Conservation (phyloP, 2,888 invertebrate species). For the Alloplasta piceator region DNA sequence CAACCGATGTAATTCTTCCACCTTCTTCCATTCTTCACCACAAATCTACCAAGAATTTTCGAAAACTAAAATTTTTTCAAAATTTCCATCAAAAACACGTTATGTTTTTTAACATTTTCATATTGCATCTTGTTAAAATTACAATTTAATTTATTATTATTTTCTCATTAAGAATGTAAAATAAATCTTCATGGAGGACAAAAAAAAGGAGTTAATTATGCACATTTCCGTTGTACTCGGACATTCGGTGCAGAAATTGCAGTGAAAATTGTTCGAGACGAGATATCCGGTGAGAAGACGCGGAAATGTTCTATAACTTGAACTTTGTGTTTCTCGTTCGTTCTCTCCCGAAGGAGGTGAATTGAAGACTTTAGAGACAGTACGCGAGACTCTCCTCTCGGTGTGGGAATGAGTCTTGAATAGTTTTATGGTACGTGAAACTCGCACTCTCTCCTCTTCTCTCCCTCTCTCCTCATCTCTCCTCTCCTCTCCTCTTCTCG, state of each 20-base stretch:
- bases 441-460: slow-evolving; percentile 41
- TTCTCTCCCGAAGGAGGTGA: slow-evolving; percentile 33
- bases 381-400: slow-evolving; percentile 16
- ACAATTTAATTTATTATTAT: neutral
- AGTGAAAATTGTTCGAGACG: neutral
- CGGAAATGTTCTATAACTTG: slow-evolving; percentile 36
- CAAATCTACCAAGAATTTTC: no score
- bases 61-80: no score
- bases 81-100: no score
- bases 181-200: neutral
- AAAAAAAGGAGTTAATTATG: no score
- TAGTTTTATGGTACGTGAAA: slow-evolving; percentile 75
- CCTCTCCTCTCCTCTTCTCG: neutral
- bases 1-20: no score
- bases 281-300: slow-evolving; percentile 27
- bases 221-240: no score
- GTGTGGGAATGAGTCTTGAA: slow-evolving; percentile 75
- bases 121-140: no score
- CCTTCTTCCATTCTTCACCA: no score
- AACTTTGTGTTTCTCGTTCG: slow-evolving; percentile 30
- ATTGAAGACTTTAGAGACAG: slow-evolving; percentile 48
- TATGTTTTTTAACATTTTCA: no score
- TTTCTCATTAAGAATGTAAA: neutral
- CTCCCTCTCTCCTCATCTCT: no score
- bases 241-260: neutral